Evolutionary conservation across 2,797 vertebrate species (phyloP).

Genomic region (Anabas testudineus): DNA sequence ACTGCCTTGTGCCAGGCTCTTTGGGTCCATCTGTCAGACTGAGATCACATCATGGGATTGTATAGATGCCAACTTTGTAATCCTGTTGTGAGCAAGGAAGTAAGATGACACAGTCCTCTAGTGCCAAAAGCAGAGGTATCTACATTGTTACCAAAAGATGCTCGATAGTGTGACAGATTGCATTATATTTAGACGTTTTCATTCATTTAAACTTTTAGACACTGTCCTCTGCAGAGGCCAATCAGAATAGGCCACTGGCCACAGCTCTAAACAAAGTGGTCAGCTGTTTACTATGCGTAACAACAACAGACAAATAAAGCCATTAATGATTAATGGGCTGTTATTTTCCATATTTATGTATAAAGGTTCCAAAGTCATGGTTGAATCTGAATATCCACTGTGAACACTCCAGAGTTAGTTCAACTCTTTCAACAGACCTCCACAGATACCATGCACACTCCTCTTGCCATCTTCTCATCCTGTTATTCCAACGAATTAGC

Average conservation of each 20-base stretch:
- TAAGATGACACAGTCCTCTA: conserved; percentile 8
- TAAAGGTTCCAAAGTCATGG: not conserved
- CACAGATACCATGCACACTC: not conserved
- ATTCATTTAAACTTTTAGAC: not conserved
- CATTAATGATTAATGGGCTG: not conserved
- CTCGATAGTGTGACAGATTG: not conserved
- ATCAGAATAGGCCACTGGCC: not conserved
- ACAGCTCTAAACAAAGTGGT: too few species aligned
- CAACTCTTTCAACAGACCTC: not conserved
- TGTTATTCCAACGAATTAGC: not conserved
- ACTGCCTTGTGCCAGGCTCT: conserved; percentile 41
- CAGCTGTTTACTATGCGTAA: too few species aligned
- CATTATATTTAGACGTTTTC: not conserved
- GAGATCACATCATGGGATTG: conserved; percentile 49
- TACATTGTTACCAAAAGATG: conserved; percentile 1
- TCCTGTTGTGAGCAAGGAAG: conserved; percentile 39
- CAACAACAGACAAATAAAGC: too few species aligned
- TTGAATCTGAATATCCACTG: not conserved
- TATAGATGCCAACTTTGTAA: conserved; percentile 42
- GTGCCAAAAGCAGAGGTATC: conserved; percentile 11
- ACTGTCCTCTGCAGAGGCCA: not conserved
- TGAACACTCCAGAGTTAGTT: too few species aligned
- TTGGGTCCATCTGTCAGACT: conserved; percentile 70
- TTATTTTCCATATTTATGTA: not conserved
- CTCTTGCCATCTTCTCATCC: not conserved